Percentiles rank a stretch among this genome's conserved stretches.
phyloP scores from a whole-genome alignment of 2,888 invertebrate genomes.

The Thecocarcelia acutangulata region DNA sequence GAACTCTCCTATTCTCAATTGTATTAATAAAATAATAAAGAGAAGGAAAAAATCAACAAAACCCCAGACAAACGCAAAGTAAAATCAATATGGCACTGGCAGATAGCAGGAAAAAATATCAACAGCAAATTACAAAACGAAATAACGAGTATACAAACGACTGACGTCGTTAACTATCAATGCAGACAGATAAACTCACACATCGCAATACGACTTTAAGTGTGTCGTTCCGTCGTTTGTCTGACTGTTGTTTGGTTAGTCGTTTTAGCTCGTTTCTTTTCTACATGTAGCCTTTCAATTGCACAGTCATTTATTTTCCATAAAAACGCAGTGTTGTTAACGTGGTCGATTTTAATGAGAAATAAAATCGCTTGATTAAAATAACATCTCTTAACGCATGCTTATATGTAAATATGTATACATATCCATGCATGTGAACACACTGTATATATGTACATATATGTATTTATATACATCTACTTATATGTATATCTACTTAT shows the following conservation, averaged over 20 bases:
- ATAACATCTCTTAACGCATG: too few species aligned
- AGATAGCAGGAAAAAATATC: slow-evolving; percentile 15
- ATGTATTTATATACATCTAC: neutral
- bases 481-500: neutral
- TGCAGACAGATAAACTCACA: slow-evolving; percentile 49
- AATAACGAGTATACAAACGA: slow-evolving; percentile 19
- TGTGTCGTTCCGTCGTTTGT: slow-evolving; percentile 31
- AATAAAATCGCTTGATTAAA: slow-evolving; percentile 6
- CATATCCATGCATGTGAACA: too few species aligned
- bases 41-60: slow-evolving; percentile 21
- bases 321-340: slow-evolving; percentile 60
- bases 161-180: slow-evolving; percentile 56
- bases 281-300: slow-evolving; percentile 24
- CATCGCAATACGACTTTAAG: slow-evolving; percentile 41
- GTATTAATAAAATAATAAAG: slow-evolving; percentile 44
- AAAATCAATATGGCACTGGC: slow-evolving; percentile 40
- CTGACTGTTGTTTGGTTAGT: slow-evolving; percentile 2
- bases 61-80: slow-evolving; percentile 62
- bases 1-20: slow-evolving; percentile 22
- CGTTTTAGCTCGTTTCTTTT: slow-evolving; percentile 21
- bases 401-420: too few species aligned
- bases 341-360: slow-evolving; percentile 3
- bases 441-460: neutral
- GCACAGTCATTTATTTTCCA: slow-evolving; percentile 58
- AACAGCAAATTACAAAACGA: slow-evolving; percentile 6